Evolutionary conservation across 2,888 invertebrate species (phyloP).

Genomic region (Plebejus argus): DNA sequence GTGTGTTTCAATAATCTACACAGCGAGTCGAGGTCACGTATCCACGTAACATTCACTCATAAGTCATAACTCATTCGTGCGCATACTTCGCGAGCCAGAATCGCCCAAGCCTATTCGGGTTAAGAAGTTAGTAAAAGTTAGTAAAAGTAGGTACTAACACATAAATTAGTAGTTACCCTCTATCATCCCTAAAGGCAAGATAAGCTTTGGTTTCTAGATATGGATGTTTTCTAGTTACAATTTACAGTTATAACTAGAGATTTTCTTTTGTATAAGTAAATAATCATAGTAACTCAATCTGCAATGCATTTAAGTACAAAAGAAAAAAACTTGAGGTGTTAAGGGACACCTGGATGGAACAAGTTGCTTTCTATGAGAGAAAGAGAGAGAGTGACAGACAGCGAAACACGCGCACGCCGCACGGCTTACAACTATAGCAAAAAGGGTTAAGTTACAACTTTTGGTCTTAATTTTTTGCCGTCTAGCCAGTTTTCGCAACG

Average conservation of each 20-base stretch:
- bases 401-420: too few species aligned
- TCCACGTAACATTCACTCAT: constrained; percentile 21
- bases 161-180: too few species aligned
- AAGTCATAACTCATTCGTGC: constrained; percentile 6
- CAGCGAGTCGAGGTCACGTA: constrained; percentile 45
- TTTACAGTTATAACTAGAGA: too few species aligned
- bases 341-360: too few species aligned
- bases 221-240: background rate
- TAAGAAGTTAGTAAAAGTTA: background rate
- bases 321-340: background rate
- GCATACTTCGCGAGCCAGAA: constrained; percentile 27
- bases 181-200: background rate
- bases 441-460: too few species aligned
- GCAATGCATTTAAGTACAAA: background rate
- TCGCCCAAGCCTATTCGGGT: background rate
- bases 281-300: background rate
- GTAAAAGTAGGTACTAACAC: background rate
- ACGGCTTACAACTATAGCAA: too few species aligned
- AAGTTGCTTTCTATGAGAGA: too few species aligned
- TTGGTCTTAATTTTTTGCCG: too few species aligned
- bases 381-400: too few species aligned
- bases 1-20: constrained; percentile 41
- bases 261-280: background rate
- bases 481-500: too few species aligned
- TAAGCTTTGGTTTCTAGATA: background rate